A percentile compares a stretch with the other conserved stretches of the same genome.
Conservation (phyloP, 2,888 invertebrate species). For the Conomelus anceps region DNA sequence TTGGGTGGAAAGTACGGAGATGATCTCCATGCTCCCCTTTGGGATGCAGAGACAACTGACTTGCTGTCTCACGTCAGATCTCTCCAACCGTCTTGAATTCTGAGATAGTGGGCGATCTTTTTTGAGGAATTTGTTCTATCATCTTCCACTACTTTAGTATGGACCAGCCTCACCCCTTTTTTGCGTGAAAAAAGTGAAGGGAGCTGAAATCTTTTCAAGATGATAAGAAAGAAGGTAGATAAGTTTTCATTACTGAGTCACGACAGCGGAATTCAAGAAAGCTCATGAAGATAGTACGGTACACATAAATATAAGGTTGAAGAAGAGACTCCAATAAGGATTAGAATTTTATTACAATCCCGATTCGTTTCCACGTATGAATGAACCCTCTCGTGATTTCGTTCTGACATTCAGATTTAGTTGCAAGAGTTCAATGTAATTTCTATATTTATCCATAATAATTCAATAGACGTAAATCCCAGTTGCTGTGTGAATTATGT, state of each 20-base stretch:
- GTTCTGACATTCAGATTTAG: too few species aligned
- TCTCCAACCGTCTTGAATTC: neutral
- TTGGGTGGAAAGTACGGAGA: neutral
- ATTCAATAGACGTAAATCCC: too few species aligned
- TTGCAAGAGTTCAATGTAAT: too few species aligned
- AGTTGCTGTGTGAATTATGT: too few species aligned
- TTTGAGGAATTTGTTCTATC: neutral
- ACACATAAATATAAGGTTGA: neutral
- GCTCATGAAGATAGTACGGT: too few species aligned
- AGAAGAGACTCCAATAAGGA: neutral
- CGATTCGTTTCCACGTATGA: neutral
- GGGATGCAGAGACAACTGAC: neutral
- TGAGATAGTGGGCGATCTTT: neutral
- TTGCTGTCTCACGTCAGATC: neutral
- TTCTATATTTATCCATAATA: too few species aligned
- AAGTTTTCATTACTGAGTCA: neutral
- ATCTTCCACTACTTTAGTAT: neutral
- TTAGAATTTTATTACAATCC: neutral
- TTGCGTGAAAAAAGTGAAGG: neutral
- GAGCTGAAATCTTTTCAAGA: neutral
- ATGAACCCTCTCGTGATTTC: neutral
- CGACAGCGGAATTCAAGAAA: neutral
- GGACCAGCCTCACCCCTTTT: neutral
- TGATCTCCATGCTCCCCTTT: neutral
- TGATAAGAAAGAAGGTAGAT: too few species aligned